Evolutionary conservation across 1,140 invertebrate genomes (phyloP).

Genomic region (Lucilia sericata): DNA sequence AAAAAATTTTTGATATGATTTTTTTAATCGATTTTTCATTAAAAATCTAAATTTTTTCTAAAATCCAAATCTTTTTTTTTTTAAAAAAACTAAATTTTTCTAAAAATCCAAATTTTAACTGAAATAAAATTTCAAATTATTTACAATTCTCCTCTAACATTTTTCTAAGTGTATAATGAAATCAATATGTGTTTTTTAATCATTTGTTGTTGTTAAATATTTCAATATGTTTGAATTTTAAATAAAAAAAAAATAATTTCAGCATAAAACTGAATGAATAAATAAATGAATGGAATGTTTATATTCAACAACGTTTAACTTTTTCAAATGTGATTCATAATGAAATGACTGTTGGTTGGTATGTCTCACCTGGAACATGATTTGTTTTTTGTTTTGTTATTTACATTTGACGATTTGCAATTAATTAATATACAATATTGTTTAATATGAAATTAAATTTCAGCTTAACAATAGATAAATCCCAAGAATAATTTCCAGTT

Average conservation of each 20-base stretch:
- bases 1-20: too few species aligned
- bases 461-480: too few species aligned
- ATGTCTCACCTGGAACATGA: neutral
- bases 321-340: neutral
- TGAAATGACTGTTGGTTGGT: neutral
- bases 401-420: neutral
- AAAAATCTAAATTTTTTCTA: too few species aligned
- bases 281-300: constrained; percentile 12
- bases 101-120: too few species aligned
- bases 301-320: neutral
- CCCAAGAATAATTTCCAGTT: too few species aligned
- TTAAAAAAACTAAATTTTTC: too few species aligned
- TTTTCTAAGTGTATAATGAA: neutral
- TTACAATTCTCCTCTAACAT: neutral
- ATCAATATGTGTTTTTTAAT: neutral
- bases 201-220: neutral
- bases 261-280: neutral
- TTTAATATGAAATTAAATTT: too few species aligned
- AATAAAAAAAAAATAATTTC: neutral
- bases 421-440: neutral
- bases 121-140: too few species aligned
- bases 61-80: too few species aligned
- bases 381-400: neutral
- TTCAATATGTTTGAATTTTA: constrained; percentile 6
- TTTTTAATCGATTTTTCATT: too few species aligned